Base-by-base conservation (phyloP, 2,113 vertebrate genomes). In the Microtus richardsoni region DNA sequence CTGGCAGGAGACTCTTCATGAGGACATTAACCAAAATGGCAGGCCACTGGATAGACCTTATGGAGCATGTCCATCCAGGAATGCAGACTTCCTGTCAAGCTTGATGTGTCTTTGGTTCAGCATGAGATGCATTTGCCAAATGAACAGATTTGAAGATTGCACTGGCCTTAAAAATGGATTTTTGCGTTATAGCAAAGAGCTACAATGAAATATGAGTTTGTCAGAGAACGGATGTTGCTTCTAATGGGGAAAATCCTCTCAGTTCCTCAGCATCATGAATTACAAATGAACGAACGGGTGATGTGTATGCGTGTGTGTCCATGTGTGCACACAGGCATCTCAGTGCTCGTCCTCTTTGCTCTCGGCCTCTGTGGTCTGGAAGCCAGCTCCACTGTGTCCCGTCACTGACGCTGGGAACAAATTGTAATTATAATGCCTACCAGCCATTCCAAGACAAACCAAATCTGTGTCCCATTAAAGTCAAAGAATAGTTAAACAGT, bases 381-480 rank as follows among this genome's bases (percentile, higher is more conserved):
- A 97, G 71, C 64, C 88, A 58, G 58, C 39, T 44, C 83, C 22
- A 66, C 47, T 74, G 54, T 97, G 41, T 70, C 75, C 91, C 71
- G 96, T 96, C 89, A 73, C 77, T 95, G 96, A 73, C 0, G n/a
- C 52, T 96, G 75, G 70, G 62, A 77, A 93, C 74, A 82, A 97
- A 96, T 93, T 95, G 91, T 92, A 97, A 94, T 88, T 97, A 97
- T 52, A 96, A 94, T 92, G 54, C 84, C 33, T 17, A 97, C 89
- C 91, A 97, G 83, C 41, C 84, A 93, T 94, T 94, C 92, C 75
- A 95, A 89, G 49, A 93, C 28, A 33, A 97, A 92, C 62, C 77
- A 86, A 95, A 94, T 91, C 91, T 97, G 84, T 95, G 73, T 96
- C 80, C 96, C 47, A 96, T 96, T 97, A 97, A 88, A 98, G 85